Evolutionary conservation across 2,888 invertebrate species (phyloP).

Genomic region (Eristalinus sepulchralis): DNA sequence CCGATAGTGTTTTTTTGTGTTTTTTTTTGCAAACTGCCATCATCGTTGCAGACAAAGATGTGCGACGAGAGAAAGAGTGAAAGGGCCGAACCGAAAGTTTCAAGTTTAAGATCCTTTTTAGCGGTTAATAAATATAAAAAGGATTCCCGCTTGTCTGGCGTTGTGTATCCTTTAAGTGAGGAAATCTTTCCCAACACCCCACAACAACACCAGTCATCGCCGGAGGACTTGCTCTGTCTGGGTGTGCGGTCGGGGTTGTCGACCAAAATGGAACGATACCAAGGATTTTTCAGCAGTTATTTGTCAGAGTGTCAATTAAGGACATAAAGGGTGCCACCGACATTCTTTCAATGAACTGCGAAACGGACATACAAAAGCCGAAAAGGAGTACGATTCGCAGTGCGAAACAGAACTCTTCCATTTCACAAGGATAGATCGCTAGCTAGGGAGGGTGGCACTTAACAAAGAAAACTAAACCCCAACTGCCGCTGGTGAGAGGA

Average conservation of each 20-base stretch:
- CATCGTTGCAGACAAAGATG: not conserved
- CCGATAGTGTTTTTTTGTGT: not conserved
- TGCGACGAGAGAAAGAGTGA: not conserved
- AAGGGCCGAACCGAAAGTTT: conserved; percentile 20
- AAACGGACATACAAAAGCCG: not conserved
- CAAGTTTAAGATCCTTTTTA: conserved; percentile 45
- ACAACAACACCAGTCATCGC: not conserved
- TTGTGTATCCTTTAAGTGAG: not conserved
- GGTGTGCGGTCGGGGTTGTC: not conserved
- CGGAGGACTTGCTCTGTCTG: not conserved
- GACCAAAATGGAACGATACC: not conserved
- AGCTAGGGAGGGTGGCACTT: not conserved
- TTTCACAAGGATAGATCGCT: not conserved
- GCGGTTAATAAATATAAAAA: conserved; percentile 31
- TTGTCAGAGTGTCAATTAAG: conserved; percentile 25
- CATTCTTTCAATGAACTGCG: conserved; percentile 7
- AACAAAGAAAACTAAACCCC: not conserved
- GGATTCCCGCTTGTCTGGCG: not conserved
- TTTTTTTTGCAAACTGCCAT: not conserved
- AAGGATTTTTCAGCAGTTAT: not conserved
- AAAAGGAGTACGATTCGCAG: not conserved
- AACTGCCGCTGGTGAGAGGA: not conserved
- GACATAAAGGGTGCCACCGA: not conserved
- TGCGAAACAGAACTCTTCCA: not conserved
- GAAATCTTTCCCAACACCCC: not conserved